Base-by-base conservation (phyloP, 2,113 vertebrate species). In the Corythornis vintsioides region DNA sequence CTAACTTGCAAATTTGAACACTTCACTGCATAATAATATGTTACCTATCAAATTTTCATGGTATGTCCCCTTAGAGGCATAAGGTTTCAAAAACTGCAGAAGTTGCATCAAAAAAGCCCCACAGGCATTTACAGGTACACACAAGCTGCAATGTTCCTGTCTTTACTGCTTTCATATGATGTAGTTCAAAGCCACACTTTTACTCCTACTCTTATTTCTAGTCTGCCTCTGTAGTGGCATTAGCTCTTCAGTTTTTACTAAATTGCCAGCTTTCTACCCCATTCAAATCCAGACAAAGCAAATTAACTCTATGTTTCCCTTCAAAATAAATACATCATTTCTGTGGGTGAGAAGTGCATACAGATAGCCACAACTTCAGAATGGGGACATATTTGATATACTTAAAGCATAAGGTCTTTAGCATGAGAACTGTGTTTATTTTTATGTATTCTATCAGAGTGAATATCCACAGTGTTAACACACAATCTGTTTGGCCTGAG, bases 151-250 rank as follows among this genome's bases (percentile, higher is more conserved):
- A 72, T 76, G 85, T 87, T 86, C 83, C 71, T 82, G 67, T 79
- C 21, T 1, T 43, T 86, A 29, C 29, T 35, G 43, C 53, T 85
- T 91, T 69, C 56, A 35, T 38, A 71, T 17, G 43, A 66, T 64
- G 29, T 56, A 74, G 67, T 50, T 92, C 78, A 89, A 96, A 95
- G 71, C 38, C 83, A 95, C 83, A 52, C 79, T 89, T 92, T 29
- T 40, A 67, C 60, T 92, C 71, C 85, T 64, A 20, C 42, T 92
- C 70, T 67, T 86, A 89, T 81, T 85, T 90, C 91, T 60, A 76
- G 82, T 35, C 35, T 73, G 29, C 26, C 63, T 59, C 56, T 73
- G 10, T 33, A 52, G 24, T 56, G 40, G 52, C 89, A 88, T 74
- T 73, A 86, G 59, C 35, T 53, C 55, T 65, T 88, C 53, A 42